Conservation (phyloP, 2,888 invertebrate species). For the Biston stratarius region DNA sequence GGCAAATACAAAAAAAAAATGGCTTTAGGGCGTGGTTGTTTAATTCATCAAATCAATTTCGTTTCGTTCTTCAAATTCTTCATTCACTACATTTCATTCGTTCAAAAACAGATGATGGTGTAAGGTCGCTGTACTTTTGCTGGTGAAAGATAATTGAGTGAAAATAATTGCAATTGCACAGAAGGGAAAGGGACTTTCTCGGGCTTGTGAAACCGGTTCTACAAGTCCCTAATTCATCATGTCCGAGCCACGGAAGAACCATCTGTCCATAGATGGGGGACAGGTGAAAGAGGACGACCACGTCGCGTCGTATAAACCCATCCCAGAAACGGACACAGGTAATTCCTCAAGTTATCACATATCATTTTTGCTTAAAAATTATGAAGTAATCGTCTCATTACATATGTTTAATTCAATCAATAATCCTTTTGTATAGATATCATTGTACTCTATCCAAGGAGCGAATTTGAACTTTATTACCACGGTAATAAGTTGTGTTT, state of each 20-base stretch:
- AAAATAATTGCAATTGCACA: constrained; percentile 51
- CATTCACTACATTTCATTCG: constrained; percentile 36
- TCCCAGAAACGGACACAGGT: constrained; percentile 87
- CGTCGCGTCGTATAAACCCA: constrained; percentile 62
- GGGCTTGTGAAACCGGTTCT: constrained; percentile 59
- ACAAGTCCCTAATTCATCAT: constrained; percentile 63
- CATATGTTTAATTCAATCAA: neutral
- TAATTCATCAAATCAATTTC: neutral
- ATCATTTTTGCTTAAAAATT: no score
- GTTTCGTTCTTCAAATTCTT: constrained; percentile 37
- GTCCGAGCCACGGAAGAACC: constrained; percentile 78
- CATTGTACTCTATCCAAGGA: neutral
- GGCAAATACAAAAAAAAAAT: no score
- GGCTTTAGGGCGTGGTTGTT: neutral
- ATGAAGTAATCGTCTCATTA: neutral
- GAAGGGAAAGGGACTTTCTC: constrained; percentile 60
- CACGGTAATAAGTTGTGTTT: neutral
- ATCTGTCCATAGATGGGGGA: constrained; percentile 77
- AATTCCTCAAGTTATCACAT: constrained; percentile 35
- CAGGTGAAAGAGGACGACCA: constrained; percentile 83
- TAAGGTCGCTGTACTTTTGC: constrained; percentile 35
- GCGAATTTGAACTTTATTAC: constrained; percentile 8
- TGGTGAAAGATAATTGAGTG: constrained; percentile 51
- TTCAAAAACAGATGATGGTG: constrained; percentile 36
- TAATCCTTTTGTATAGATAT: neutral